These are phyloP conservation scores for Crotalus horridus DNA, from an alignment of 2,113 vertebrate species.

Conservation along the genomic window DNA sequence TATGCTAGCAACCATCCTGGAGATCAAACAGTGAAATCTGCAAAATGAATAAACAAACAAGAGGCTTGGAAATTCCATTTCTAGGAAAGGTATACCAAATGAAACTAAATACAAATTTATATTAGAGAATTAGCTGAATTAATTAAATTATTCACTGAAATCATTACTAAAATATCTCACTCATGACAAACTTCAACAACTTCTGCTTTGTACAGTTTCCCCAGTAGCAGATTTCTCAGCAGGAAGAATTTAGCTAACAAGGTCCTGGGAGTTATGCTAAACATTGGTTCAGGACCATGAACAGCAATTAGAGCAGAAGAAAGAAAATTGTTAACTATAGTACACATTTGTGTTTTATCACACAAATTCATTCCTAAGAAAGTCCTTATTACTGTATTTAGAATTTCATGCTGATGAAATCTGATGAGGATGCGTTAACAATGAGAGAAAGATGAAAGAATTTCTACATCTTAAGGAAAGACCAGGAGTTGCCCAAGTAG, in stretches of 20 bases:
- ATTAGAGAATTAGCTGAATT: background rate
- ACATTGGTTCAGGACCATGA: background rate
- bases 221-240: background rate
- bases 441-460: background rate
- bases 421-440: background rate
- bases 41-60: background rate
- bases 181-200: background rate
- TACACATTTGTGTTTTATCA: background rate
- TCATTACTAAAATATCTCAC: background rate
- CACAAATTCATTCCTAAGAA: background rate
- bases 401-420: background rate
- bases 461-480: fast-evolving
- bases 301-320: background rate
- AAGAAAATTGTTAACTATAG: background rate
- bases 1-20: background rate
- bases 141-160: background rate
- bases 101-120: background rate
- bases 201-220: background rate
- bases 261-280: background rate
- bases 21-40: background rate
- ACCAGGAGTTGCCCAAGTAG: background rate
- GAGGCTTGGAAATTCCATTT: background rate
- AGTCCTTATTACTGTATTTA: background rate
- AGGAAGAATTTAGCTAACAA: background rate
- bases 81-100: background rate